phyloP scores from a whole-genome alignment of 2,888 invertebrate species.

The Xylota sylvarum region DNA sequence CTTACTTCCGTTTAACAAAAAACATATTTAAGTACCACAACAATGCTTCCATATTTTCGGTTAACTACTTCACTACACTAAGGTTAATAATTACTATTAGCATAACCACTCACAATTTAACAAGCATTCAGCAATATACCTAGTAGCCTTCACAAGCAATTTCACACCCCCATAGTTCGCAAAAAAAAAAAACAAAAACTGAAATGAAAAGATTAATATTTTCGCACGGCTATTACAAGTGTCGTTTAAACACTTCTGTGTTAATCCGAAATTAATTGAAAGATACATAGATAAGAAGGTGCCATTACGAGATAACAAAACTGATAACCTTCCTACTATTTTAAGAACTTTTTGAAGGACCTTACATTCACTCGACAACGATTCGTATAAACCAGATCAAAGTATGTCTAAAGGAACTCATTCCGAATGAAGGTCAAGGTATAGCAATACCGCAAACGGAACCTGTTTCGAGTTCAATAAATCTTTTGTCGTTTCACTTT shows the following conservation, averaged over 20 bases:
- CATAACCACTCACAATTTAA: constrained; percentile 28
- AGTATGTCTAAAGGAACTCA: not conserved
- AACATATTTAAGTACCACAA: not conserved
- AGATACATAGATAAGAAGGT: not conserved
- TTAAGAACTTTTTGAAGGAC: constrained; percentile 33
- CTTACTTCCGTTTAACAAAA: constrained; percentile 10
- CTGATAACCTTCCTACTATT: not conserved
- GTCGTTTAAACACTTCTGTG: constrained; percentile 33
- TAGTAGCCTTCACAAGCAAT: constrained; percentile 32
- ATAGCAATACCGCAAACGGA: not conserved
- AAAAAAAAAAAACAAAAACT: no score
- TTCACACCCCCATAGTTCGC: constrained; percentile 56
- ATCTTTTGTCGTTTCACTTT: constrained; percentile 32
- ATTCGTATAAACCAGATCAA: not conserved
- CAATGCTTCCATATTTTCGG: not conserved
- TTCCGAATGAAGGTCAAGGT: constrained; percentile 55
- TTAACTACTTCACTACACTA: not conserved
- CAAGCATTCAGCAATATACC: not conserved
- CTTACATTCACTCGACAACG: constrained; percentile 38
- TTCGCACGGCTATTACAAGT: constrained; percentile 53
- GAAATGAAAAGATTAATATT: constrained; percentile 24
- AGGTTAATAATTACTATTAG: constrained; percentile 18
- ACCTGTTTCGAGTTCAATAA: constrained; percentile 32
- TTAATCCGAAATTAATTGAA: constrained; percentile 13
- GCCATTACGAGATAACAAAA: constrained; percentile 12